Base-by-base conservation (phyloP, 2,113 vertebrate species). In the Chionodraco myersi region DNA sequence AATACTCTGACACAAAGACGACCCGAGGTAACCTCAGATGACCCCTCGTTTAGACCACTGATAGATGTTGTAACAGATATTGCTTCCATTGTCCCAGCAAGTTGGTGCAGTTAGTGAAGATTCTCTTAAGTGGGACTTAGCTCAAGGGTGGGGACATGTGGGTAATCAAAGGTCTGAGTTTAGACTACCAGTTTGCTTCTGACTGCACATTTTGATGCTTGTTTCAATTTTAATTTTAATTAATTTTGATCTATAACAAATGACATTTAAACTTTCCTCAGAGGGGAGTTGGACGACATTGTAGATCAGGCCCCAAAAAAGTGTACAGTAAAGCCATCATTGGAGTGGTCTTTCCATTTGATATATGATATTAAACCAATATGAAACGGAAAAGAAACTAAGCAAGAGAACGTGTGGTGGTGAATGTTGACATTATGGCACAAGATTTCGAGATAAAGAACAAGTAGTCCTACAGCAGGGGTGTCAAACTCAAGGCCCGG, bases 11-110 rank as follows among this genome's bases (percentile, higher is more conserved):
- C 76, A 82, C 75, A n/a, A 4, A 70, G 80, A 48, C 23, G 67
- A 90, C 85, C 83, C 52, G 56, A 15, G 75, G n/a, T 81, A 49
- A 78, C 86, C 84, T 62, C 14, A 44, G 70, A 68, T 76, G 72
- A 85, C 79, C 82, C 58, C 72, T 72, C 60, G 26, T 69, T 81
- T 34, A 85, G 56, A 72, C 60, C 68, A 61, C 54, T 75, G 53
- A 84, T 51, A 61, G 85, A 78, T 56, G 80, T 12, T 60, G 80
- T 53, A 77, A 85, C 12, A 71, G 57, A 87, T 69, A 81, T 7
- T n/a, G 10, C 59, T 26, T 57, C 60, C 45, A 21, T 45, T 77
- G 74, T 74, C 57, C n/a, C 57, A 45, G 61, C 47, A 57, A 0
- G 54, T 79, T 44, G 13, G 8, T 69, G 41, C 67, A 34, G 60